Percentiles rank a stretch among this genome's conserved stretches.
These are phyloP conservation scores for Luscinia luscinia DNA, from an alignment of 2,797 vertebrate genomes.

Conservation along the genomic window DNA sequence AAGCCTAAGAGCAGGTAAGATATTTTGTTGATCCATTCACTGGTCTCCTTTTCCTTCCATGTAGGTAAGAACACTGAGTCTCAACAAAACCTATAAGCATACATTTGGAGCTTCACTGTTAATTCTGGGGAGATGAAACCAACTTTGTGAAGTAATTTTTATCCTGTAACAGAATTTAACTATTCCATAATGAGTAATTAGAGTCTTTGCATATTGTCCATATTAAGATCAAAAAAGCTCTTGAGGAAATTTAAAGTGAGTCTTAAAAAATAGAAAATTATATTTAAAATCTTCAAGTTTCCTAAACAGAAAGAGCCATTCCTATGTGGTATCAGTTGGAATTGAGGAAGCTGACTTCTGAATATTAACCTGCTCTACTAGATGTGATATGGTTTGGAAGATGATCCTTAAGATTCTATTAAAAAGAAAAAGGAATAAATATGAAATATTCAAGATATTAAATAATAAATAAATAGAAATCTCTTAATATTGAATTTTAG, in stretches of 20 bases:
- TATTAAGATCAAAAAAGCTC: conserved; percentile 14
- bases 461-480: not conserved
- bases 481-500: not conserved
- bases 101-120: not conserved
- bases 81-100: not conserved
- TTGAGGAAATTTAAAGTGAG: not conserved
- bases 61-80: not conserved
- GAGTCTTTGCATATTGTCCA: not conserved
- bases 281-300: not conserved
- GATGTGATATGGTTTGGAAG: not conserved
- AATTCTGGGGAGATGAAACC: conserved; percentile 7
- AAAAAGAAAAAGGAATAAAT: not conserved
- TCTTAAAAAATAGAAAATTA: not conserved
- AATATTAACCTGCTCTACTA: not conserved
- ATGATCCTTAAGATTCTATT: not conserved
- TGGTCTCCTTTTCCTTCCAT: not conserved
- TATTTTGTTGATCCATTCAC: not conserved
- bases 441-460: not conserved
- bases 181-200: not conserved
- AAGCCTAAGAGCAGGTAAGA: not conserved
- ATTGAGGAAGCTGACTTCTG: not conserved
- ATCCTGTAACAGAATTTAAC: conserved; percentile 13
- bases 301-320: not conserved
- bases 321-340: not conserved
- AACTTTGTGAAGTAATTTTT: conserved; percentile 17